Evolutionary conservation across 2,797 vertebrate species (phyloP).

Genomic region (Lagothrix lagotricha): DNA sequence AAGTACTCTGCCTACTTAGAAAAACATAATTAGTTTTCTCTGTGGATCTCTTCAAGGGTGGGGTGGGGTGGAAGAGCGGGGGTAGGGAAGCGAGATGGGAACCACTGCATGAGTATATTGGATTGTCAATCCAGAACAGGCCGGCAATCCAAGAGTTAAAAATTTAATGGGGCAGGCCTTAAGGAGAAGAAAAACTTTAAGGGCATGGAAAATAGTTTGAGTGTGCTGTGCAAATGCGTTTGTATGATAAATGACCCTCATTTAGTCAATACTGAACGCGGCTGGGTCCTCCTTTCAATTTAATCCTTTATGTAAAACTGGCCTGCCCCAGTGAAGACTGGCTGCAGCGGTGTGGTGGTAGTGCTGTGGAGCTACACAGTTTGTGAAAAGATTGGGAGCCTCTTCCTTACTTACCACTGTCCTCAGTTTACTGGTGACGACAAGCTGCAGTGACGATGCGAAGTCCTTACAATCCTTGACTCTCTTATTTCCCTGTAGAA

Average conservation of each 20-base stretch:
- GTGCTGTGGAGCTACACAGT: accelerated
- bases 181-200: conserved; percentile 46
- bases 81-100: not conserved
- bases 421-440: not conserved
- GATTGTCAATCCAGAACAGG: not conserved
- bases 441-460: accelerated
- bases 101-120: not conserved
- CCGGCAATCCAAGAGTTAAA: conserved; percentile 55
- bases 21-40: conserved; percentile 85
- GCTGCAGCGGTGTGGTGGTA: accelerated
- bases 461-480: not conserved
- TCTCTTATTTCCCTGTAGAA: not conserved
- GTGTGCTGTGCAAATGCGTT: not conserved
- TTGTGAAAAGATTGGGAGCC: not conserved
- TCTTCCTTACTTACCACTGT: not conserved
- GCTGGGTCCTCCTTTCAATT: not conserved
- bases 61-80: not conserved
- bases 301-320: conserved; percentile 22
- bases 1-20: conserved; percentile 85
- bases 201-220: conserved; percentile 18
- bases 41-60: conserved; percentile 60
- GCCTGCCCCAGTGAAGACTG: not conserved
- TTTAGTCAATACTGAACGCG: not conserved
- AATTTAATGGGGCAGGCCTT: conserved; percentile 51
- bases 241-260: conserved; percentile 17